Base-by-base conservation (phyloP, 2,797 vertebrate genomes). In the Pelodytes ibericus region DNA sequence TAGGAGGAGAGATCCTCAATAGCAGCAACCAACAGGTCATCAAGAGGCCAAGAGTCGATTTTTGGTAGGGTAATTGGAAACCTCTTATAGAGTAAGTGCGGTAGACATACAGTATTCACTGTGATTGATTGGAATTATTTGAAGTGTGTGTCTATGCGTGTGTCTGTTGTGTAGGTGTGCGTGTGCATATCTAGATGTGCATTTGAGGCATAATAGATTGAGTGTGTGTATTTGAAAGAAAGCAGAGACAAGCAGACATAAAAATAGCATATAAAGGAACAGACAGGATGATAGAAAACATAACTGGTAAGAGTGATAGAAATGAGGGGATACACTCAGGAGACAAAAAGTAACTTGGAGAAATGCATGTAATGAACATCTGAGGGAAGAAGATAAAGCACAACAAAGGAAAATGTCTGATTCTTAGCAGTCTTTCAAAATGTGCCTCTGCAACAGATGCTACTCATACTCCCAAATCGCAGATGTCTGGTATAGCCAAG, bases 381-480 rank as follows among this genome's bases (percentile, higher is more conserved):
- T 13, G 41, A 44, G 15, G 15, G 51, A 22, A 16, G 13, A 44
- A 13, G 41, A 44, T 44, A 44, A 44, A 44, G 41, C 41, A 44
- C 13, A 44, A 44, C 13, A 44, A 2, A 44, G 41, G 13, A 15
- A 44, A 13, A 44, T 15, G 1, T 44, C n/a, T 44, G 41, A 44
- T 44, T 44, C 41, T 44, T 13, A 13, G 18, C 18, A 15, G 41
- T 13, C 10, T 13, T 44, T 44, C 41, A 44, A 44, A n/a, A 13
- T 44, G 18, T 44, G 15, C 33, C 33, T 18, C 3, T 39, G 33
- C 33, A 39, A 72, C 22, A 60, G 25, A 64, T 57, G 20, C 47
- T 59, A 58, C 61, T 71, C 30, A 44, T 44, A 44, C 1, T 58
- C 47, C n/a, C n/a, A n/a, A n/a, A n/a, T n/a, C n/a, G n/a, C n/a